Base-by-base conservation (phyloP, 2,888 invertebrate genomes). In the Digitonthophagus gazella region DNA sequence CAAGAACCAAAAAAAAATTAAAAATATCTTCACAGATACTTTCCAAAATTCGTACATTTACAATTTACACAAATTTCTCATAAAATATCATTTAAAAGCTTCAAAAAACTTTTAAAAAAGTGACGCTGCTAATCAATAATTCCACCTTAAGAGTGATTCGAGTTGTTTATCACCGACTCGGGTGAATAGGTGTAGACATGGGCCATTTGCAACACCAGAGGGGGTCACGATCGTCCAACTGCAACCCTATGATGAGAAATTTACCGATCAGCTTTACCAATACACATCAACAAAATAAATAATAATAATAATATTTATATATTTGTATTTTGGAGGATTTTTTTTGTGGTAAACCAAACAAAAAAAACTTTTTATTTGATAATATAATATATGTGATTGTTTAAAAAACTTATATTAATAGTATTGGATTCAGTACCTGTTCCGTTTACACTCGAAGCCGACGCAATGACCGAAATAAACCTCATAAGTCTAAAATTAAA, bases 401-500 rank as follows among this genome's bases (percentile, higher is more conserved):
- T 71, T 75, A 73, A 74, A n/a, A n/a, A 69, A 73, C 20, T 19
- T 61, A 61, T 5, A 57, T 18, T 19, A n/a, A 61, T 18, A 19
- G 61, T 61, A 75, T n/a, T 74, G 73, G 73, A 78, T 76, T 82
- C 81, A 79, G 81, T 83, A 83, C 83, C 83, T 83, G 82, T 78
- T 78, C 79, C 74, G n/a, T n/a, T 74, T 74, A 74, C 77, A 78
- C 76, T 79, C 80, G 82, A 76, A 80, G 83, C 78, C 81, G 82
- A 79, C 80, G 82, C 80, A 80, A 82, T 15, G 82, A 82, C 82
- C 81, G 82, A 81, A 80, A 81, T 81, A 81, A 79, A 83, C 81
- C 83, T 82, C 82, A 82, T 80, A 81, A 77, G 80, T 83, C 83
- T 83, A 83, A 82, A 83, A 83, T 82, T 75, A 83, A 82, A 83